Percentiles rank a stretch among this genome's conserved stretches.
Conservation (phyloP, 1,140 invertebrate genomes). For the Hetaerina americana region DNA sequence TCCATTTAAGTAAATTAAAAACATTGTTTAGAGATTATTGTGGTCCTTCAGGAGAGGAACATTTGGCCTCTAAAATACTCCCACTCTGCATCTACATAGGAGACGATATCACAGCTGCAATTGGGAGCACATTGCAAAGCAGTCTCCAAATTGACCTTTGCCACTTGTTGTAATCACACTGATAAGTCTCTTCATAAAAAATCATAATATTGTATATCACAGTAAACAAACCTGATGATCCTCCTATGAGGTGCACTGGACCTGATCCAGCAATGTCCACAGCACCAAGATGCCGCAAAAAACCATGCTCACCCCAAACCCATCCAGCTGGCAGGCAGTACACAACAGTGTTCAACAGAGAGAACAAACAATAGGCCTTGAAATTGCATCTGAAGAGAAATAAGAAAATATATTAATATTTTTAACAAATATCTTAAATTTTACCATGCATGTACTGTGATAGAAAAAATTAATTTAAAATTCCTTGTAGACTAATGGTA, state of each 20-base stretch:
- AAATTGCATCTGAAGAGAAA: constrained; percentile 31
- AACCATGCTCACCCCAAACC: constrained; percentile 37
- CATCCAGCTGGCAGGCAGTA: constrained; percentile 44
- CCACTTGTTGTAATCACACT: no score
- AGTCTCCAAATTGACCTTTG: no score
- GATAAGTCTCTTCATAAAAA: no score
- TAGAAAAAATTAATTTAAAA: not conserved
- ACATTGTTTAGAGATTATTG: no score
- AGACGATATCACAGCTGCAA: no score
- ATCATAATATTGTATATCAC: no score
- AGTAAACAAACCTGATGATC: constrained; percentile 34
- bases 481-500: not conserved
- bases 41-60: no score
- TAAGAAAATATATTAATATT: not conserved
- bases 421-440: no score
- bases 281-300: constrained; percentile 32
- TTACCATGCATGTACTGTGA: not conserved
- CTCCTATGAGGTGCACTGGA: constrained; percentile 43
- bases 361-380: constrained; percentile 38
- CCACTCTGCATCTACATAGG: no score
- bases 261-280: constrained; percentile 39
- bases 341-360: constrained; percentile 38
- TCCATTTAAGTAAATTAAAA: no score
- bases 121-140: no score
- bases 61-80: no score